Evolutionary conservation across 2,797 vertebrate genomes (phyloP), one percentile per base, ranked within the genome.

Genomic region (Crocidura indochinensis): DNA sequence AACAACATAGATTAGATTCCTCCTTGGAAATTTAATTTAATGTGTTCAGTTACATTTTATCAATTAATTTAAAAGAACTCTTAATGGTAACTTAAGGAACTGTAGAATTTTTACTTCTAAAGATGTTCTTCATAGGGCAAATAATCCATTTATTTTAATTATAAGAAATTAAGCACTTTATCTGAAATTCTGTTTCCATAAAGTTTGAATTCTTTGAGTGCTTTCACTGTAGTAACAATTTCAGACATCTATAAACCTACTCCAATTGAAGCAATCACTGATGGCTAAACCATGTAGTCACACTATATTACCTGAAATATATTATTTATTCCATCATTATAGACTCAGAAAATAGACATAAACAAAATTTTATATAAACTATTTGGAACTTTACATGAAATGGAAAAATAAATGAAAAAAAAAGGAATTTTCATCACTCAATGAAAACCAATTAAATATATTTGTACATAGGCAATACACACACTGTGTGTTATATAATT

Each of bases 381-480:
- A 31, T 74, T 79, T 27, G 78, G 10, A 27, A 51, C 62, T 81
- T 93, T 86, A 60, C 62, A 4, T 86, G n/a, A 19, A 88, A 91
- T 4, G 0, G 1, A 62, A 91, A 67, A 84, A 56, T 49, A 64
- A 88, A 73, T 51, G 29, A 87, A 93, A 82, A 72, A 67, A 0
- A 20, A n/a, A n/a, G n/a, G 86, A 78, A 38, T 75, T 87, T 47
- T 9, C 49, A 51, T 62, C 17, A 62, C 17, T 62, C 17, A 19
- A 62, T 17, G 60, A 19, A 19, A 7, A 24, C 6, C 6, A 20
- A 62, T 38, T 38, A 38, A 38, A 38, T 38, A 38, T 38, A 38
- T 38, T 38, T 62, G 22, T 62, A 62, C 31, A 29, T 11, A 68
- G 14, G 26, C 12, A 24, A 64, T 60, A 38, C 17, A 83, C 24